Percentiles rank a stretch among this genome's conserved stretches.
Conservation (phyloP, 2,888 invertebrate genomes). For the Aplocera efformata region DNA sequence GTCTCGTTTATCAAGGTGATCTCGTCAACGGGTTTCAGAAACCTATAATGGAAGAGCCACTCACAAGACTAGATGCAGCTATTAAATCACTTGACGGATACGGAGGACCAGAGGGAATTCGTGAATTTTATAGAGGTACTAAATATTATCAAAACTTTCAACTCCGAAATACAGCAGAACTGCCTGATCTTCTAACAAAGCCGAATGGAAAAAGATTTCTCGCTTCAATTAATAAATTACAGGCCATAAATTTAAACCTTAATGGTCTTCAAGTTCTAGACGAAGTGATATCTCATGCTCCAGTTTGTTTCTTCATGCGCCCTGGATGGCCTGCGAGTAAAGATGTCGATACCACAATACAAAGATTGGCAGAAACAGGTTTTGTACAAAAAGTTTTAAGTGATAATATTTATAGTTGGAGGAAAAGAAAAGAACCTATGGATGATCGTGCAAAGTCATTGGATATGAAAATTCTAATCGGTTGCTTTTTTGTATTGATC, state of each 20-base stretch:
- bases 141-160: slow-evolving; percentile 32
- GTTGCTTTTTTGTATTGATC: slow-evolving; percentile 46
- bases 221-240: slow-evolving; percentile 33
- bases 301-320: slow-evolving; percentile 43
- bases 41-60: slow-evolving; percentile 41
- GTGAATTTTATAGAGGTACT: slow-evolving; percentile 37
- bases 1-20: slow-evolving; percentile 53
- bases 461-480: slow-evolving; percentile 35
- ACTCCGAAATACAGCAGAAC: slow-evolving; percentile 26
- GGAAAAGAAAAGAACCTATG: slow-evolving; percentile 8
- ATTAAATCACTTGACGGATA: slow-evolving; percentile 37
- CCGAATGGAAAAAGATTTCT: slow-evolving; percentile 45
- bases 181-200: slow-evolving; percentile 23
- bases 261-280: slow-evolving; percentile 43
- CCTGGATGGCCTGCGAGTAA: slow-evolving; percentile 50
- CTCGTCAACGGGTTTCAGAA: slow-evolving; percentile 46
- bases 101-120: slow-evolving; percentile 39
- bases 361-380: slow-evolving; percentile 41
- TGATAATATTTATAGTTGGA: slow-evolving; percentile 18
- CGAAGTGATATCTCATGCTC: slow-evolving; percentile 32
- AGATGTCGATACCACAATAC: slow-evolving; percentile 33
- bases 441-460: slow-evolving; percentile 29
- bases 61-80: slow-evolving; percentile 40
- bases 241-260: slow-evolving; percentile 26
- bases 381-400: slow-evolving; percentile 31